phyloP scores from a whole-genome alignment of 1,140 invertebrate genomes.

The Drosophila grimshawi region DNA sequence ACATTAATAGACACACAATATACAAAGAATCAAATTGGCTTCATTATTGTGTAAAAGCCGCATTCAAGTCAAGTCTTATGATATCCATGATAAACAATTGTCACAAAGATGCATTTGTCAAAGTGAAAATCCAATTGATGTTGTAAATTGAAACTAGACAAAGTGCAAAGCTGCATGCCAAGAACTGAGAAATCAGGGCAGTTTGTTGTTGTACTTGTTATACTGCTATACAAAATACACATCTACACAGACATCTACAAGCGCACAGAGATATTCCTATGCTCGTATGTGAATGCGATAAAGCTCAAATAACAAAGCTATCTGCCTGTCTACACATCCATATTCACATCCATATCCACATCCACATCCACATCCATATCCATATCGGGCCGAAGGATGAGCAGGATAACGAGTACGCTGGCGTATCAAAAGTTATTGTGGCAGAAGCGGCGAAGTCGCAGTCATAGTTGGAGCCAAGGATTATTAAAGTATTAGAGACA shows the following conservation, averaged over 20 bases:
- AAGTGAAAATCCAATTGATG: conserved; percentile 62
- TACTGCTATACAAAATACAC: conserved; percentile 74
- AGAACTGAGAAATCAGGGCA: conserved; percentile 8
- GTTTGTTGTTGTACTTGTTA: conserved; percentile 29
- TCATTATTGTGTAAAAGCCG: conserved; percentile 1
- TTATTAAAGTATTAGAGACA: conserved; percentile 73
- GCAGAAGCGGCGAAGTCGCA: conserved; percentile 16
- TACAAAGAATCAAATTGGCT: conserved; percentile 9
- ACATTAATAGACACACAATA: not conserved
- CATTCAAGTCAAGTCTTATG: conserved; percentile 1
- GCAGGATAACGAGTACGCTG: conserved; percentile 32
- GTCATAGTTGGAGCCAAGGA: conserved; percentile 48
- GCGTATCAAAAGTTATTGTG: conserved; percentile 73
- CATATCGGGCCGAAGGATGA: conserved; percentile 25
- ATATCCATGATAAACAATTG: conserved; percentile 14
- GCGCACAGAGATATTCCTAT: conserved; percentile 24
- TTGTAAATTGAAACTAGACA: conserved; percentile 79
- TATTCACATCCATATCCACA: conserved; percentile 10
- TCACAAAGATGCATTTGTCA: conserved; percentile 15
- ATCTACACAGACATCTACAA: conserved; percentile 18
- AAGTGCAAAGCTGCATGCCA: conserved; percentile 47
- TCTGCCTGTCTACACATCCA: conserved; percentile 51
- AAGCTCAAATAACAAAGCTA: conserved; percentile 78
- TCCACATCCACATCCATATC: conserved; percentile 30
- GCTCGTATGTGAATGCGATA: conserved; percentile 53